phyloP scores from a whole-genome alignment of 2,888 invertebrate species.

The Hypsopygia costalis region DNA sequence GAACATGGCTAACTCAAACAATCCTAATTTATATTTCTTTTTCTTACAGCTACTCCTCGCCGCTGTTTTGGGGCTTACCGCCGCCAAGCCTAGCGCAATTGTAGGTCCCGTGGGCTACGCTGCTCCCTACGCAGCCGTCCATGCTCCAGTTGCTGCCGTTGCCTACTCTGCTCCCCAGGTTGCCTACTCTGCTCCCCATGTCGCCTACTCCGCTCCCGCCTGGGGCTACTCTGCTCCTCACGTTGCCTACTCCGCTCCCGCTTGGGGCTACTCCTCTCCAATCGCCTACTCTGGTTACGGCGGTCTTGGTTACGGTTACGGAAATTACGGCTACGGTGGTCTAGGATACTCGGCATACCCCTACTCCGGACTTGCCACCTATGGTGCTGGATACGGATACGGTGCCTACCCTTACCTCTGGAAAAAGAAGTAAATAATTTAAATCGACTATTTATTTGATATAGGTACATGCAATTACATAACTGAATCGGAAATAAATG shows the following conservation, averaged over 20 bases:
- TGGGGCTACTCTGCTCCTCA: conserved; percentile 9
- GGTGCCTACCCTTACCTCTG: conserved; percentile 10
- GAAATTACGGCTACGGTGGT: background rate
- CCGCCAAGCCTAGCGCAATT: conserved; percentile 26
- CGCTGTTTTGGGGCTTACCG: conserved; percentile 30
- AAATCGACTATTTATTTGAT: conserved; percentile 5
- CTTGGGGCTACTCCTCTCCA: conserved; percentile 1
- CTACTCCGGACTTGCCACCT: conserved; percentile 4
- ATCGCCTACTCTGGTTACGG: conserved; percentile 3
- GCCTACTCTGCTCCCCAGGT: conserved; percentile 22
- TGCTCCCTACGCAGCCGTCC: conserved; percentile 7
- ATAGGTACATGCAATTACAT: conserved; percentile 3
- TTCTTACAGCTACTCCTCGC: conserved; percentile 19
- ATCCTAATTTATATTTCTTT: background rate
- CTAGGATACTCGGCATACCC: background rate
- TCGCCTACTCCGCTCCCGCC: conserved; percentile 29
- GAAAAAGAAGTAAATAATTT: conserved; percentile 19
- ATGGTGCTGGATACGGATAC: conserved; percentile 6
- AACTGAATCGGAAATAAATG: conserved; percentile 1
- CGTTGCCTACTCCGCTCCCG: conserved; percentile 2
- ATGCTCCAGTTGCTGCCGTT: conserved; percentile 13
- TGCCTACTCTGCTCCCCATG: conserved; percentile 16
- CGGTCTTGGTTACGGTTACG: background rate
- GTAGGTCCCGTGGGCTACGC: conserved; percentile 13
- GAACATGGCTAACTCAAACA: no score